phyloP scores from a whole-genome alignment of 35 echinoderm and acorn worm species.

The Acanthaster planci region DNA sequence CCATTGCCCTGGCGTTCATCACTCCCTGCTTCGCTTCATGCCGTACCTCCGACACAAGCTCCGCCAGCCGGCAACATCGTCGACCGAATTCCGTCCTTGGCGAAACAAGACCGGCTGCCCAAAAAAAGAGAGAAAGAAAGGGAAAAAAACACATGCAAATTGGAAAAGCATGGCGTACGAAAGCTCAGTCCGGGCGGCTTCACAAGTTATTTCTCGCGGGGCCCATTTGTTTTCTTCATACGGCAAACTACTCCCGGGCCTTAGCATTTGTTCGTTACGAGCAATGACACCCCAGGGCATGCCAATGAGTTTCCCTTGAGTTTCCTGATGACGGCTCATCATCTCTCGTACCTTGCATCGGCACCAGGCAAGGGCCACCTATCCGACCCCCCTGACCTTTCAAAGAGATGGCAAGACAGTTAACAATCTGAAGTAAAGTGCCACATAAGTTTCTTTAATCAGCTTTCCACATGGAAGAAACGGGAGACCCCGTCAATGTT shows the following conservation, averaged over 20 bases:
- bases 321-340: no score
- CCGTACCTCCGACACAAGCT: no score
- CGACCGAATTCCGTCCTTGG: no score
- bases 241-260: background rate
- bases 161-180: background rate
- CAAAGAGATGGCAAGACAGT: background rate
- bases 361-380: no score
- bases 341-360: no score
- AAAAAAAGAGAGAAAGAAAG: no score
- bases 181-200: background rate
- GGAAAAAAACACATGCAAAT: slow-evolving; percentile 6
- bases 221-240: slow-evolving; percentile 12
- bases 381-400: background rate
- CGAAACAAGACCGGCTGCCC: no score
- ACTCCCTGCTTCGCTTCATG: no score
- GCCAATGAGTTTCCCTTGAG: background rate
- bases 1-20: no score
- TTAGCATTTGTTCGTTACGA: slow-evolving; percentile 1
- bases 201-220: slow-evolving; percentile 12
- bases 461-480: background rate
- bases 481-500: background rate
- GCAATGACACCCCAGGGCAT: background rate
- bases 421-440: background rate
- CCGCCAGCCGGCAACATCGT: no score
- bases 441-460: background rate